phyloP scores from a whole-genome alignment of 2,113 vertebrate genomes.

The Perca fluviatilis region DNA sequence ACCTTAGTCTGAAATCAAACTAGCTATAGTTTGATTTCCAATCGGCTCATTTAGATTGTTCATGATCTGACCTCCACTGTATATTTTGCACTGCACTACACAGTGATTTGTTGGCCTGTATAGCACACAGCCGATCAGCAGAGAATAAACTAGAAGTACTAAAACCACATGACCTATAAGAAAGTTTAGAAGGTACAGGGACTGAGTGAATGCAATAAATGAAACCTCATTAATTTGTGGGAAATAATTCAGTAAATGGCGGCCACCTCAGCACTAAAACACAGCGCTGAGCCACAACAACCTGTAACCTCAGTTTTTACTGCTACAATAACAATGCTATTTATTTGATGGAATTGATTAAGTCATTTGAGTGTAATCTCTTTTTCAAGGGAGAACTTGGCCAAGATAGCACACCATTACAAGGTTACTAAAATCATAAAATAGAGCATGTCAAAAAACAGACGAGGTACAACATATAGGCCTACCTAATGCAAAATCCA shows the following conservation, averaged over 20 bases:
- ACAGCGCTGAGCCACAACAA: not conserved
- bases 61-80: slow-evolving; percentile 2
- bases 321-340: not conserved
- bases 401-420: no score
- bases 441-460: no score
- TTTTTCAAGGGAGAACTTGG: no score
- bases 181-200: not conserved
- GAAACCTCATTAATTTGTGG: not conserved
- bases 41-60: not conserved
- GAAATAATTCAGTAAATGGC: not conserved
- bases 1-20: not conserved
- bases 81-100: not conserved
- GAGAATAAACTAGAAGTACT: not conserved
- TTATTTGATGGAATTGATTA: not conserved
- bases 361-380: not conserved
- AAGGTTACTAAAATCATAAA: no score
- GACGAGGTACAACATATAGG: no score
- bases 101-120: not conserved
- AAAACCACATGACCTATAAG: not conserved
- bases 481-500: no score
- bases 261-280: no score
- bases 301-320: not conserved
- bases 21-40: no score
- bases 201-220: not conserved
- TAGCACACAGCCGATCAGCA: not conserved